A percentile compares a stretch with the other conserved stretches of the same genome.
phyloP scores from a whole-genome alignment of 2,113 vertebrate genomes.

The Chroicocephalus ridibundus region DNA sequence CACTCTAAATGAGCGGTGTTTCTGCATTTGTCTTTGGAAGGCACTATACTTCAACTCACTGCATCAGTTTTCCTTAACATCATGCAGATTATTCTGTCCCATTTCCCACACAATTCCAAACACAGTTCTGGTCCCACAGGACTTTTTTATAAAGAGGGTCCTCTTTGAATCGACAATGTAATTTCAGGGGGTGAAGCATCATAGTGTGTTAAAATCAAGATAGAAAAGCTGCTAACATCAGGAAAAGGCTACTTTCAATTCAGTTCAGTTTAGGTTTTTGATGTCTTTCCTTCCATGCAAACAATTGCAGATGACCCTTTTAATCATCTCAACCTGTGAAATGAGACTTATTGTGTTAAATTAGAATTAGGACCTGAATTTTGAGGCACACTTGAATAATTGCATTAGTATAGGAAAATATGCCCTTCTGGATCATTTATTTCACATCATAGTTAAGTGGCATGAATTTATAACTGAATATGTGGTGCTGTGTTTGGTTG shows the following conservation, averaged over 20 bases:
- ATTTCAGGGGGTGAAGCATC: neutral
- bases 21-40: neutral
- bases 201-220: neutral
- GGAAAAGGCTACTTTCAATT: neutral
- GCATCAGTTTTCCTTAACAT: neutral
- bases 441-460: neutral
- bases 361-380: conserved; percentile 22
- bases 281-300: conserved; percentile 2
- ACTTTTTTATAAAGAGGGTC: neutral
- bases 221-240: neutral
- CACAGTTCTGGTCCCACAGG: neutral
- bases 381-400: conserved; percentile 7
- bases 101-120: neutral
- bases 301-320: conserved; percentile 1
- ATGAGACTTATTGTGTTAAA: conserved; percentile 3
- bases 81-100: neutral
- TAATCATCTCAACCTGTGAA: conserved; percentile 14
- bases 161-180: neutral
- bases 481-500: neutral
- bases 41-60: neutral
- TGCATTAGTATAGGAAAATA: conserved; percentile 20
- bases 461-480: neutral
- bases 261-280: neutral
- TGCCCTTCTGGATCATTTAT: neutral
- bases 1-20: neutral